Percentiles rank a stretch among this genome's conserved stretches.
Evolutionary conservation across 2,113 vertebrate genomes (phyloP).

Genomic region (Pelvicachromis taeniatus): DNA sequence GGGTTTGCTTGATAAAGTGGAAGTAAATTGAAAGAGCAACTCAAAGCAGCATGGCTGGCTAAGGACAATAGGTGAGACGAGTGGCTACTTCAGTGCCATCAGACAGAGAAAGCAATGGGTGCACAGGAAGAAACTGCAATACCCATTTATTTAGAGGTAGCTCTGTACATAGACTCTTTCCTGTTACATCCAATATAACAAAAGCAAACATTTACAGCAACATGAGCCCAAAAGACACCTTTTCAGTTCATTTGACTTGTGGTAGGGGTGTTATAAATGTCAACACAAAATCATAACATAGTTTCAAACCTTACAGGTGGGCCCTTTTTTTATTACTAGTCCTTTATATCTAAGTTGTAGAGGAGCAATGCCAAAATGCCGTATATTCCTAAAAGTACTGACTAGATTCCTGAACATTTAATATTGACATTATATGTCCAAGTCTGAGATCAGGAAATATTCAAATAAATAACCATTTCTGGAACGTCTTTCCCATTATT

Average conservation of each 20-base stretch:
- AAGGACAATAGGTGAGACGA: slow-evolving; percentile 55
- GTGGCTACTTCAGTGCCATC: slow-evolving; percentile 10
- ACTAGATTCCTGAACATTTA: neutral
- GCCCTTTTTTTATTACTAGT: neutral
- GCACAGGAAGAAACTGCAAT: neutral
- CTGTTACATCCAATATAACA: neutral
- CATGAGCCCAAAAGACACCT: neutral
- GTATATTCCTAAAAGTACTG: too few relatives aligned
- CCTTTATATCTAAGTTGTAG: neutral
- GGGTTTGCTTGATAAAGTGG: slow-evolving; percentile 66
- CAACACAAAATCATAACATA: neutral
- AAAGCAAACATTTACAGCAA: neutral
- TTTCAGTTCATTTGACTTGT: neutral
- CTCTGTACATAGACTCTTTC: neutral
- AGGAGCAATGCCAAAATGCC: neutral
- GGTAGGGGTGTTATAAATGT: neutral
- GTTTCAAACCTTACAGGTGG: neutral
- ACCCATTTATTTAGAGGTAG: neutral
- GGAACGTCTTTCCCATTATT: neutral
- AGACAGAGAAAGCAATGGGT: neutral
- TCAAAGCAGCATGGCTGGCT: slow-evolving; percentile 57
- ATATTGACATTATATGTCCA: neutral
- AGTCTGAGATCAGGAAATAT: neutral
- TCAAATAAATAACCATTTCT: neutral
- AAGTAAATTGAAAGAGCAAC: slow-evolving; percentile 69